Evolutionary conservation across 2,797 vertebrate species (phyloP), one percentile per base, ranked within the genome.

Genomic region (Enteromius mattozi): DNA sequence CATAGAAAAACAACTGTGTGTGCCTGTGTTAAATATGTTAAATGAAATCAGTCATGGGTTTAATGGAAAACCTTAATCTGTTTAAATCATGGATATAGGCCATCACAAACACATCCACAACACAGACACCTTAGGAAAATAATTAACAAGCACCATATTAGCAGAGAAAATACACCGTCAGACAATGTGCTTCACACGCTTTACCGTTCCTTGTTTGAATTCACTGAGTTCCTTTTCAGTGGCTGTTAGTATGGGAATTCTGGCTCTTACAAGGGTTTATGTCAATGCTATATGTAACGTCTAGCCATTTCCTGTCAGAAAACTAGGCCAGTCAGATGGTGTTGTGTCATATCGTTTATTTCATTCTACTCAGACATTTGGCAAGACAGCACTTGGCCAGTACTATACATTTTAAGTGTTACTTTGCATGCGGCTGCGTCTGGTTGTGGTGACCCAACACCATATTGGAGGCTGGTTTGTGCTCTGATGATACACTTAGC

Each of bases 181-280:
- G 51, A 78, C 81, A 87, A 75, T 87, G 77, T 82, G 54, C 85
- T 86, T 86, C 59, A 33, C 86, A 89, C 66, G 83, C 59, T 86
- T 74, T 76, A 24, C 35, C 61, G n/a, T 30, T 79, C 59, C 74
- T 71, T 75, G 37, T 42, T 35, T 72, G n/a, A 35, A 37, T 37
- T 75, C 19, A 75, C 24, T 12, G 16, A 37, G 30, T 37, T 74
- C 40, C 68, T 75, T 76, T 70, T 66, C 16, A 65, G 45, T 54
- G 61, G 45, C 33, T 68, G 61, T 74, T 65, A 4, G 56, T 35
- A 30, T 82, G 70, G 40, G 56, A 65, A 49, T 82, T 81, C 37
- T 82, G 56, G 13, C 40, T 49, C 9, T 49, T 49, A 72, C 17
- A 27, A 30, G 47, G n/a, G 33, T 65, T 76, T 77, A 66, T 35